These are phyloP conservation scores for Drosophila incognita DNA, from an alignment of 2,888 invertebrate genomes.

Conservation along the genomic window DNA sequence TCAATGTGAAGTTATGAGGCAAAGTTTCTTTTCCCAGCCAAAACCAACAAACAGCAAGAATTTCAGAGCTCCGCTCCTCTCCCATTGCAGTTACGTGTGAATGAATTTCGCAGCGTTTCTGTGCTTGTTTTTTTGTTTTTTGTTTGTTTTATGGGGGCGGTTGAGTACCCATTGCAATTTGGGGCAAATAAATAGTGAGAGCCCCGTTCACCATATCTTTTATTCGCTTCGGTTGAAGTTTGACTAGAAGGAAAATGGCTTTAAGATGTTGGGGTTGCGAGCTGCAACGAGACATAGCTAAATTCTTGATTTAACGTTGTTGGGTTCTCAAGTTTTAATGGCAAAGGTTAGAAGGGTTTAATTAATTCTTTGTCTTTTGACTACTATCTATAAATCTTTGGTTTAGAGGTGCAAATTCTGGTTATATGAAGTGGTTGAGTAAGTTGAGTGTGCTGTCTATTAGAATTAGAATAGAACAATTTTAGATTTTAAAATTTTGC, in stretches of 20 bases:
- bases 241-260: conserved; percentile 44
- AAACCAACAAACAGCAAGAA: conserved; percentile 32
- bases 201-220: conserved; percentile 35
- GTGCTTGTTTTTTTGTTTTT: conserved; percentile 12
- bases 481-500: neutral
- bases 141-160: conserved; percentile 1
- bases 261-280: conserved; percentile 42
- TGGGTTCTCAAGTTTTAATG: neutral
- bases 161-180: conserved; percentile 51
- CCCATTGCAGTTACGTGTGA: conserved; percentile 43
- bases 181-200: conserved; percentile 71
- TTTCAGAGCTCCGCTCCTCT: conserved; percentile 20
- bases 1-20: conserved; percentile 79
- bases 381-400: neutral
- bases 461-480: neutral
- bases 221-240: conserved; percentile 55
- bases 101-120: conserved; percentile 32
- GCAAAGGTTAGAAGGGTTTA: conserved; percentile 1
- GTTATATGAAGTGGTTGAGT: neutral
- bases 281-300: neutral
- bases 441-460: too few relatives aligned
- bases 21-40: conserved; percentile 64
- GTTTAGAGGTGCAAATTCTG: neutral
- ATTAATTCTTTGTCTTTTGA: conserved; percentile 23
- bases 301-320: neutral